Base-by-base conservation (phyloP, 2,113 vertebrate genomes). In the Varanus salvator region DNA sequence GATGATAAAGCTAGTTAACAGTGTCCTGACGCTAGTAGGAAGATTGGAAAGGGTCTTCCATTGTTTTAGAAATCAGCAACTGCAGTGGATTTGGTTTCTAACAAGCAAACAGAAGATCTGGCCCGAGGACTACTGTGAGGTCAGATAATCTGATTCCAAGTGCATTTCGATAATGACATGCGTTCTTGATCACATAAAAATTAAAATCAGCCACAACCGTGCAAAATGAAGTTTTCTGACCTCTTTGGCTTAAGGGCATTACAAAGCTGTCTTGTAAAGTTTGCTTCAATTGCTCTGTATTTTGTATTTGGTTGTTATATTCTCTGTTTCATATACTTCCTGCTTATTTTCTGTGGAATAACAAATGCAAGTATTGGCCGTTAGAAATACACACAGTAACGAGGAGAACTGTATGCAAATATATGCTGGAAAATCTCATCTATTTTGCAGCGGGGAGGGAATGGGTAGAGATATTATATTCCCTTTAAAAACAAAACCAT, bases 131-230 rank as follows among this genome's bases (percentile, higher is more conserved):
- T 80, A 80, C 1, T 80, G 29, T 81, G 21, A 71, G 60, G 48
- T 86, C 75, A 90, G 66, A 19, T 80, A 90, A 90, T 81, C 74
- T 74, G 68, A 81, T 81, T 81, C 50, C 25, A 80, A 50, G 74
- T 34, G 50, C 50, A 74, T n/a, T 72, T 57, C 64, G 44, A n/a
- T 71, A 86, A 86, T 88, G 81, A 85, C 81, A 23, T 68, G 74
- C 74, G 44, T 74, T 71, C 38, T 74, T 86, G 29, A 48, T 71
- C 34, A 71, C 14, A 9, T 81, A 90, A 48, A 74, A 89, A 21
- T 21, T 15, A 74, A 5, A 44, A 83, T 12, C 23, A 82, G 48
- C 11, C 31, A 31, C 34, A 75, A 57, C 6, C 14, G 17, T 82
- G 50, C n/a, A 81, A 50, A 90, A 57, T 72, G 60, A 72, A 60